Conservation (phyloP, 1,140 invertebrate species). For the Oscheius sp. region DNA sequence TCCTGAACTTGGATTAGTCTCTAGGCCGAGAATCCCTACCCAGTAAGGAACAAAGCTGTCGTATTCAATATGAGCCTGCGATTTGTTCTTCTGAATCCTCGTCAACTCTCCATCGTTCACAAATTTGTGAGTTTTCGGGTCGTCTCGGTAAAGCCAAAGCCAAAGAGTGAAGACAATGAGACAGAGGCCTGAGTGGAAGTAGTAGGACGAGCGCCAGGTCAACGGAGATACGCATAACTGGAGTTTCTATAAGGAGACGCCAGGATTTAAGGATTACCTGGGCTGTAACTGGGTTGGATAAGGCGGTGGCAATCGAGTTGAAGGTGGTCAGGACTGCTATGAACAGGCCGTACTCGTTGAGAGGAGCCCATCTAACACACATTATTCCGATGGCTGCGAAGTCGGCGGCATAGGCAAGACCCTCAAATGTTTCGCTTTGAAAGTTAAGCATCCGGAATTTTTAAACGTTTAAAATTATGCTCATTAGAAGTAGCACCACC, state of each 20-base stretch:
- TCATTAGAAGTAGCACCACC: too few species aligned
- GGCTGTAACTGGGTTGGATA: slow-evolving; percentile 27
- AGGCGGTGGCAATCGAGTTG: slow-evolving; percentile 26
- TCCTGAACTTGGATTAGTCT: background rate
- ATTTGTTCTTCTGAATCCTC: slow-evolving; percentile 26
- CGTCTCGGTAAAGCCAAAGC: slow-evolving; percentile 35
- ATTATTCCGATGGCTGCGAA: slow-evolving; percentile 40
- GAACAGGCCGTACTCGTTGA: slow-evolving; percentile 33
- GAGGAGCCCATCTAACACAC: slow-evolving; percentile 41
- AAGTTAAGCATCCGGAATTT: too few species aligned
- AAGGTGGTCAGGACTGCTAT: slow-evolving; percentile 38
- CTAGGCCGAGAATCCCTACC: slow-evolving; percentile 10
- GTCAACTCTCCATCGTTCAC: slow-evolving; percentile 25
- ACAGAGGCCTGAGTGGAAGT: slow-evolving; percentile 30
- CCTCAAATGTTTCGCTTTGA: too few species aligned
- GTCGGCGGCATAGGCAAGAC: slow-evolving; percentile 41
- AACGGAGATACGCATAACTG: slow-evolving; percentile 26
- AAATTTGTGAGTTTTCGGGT: slow-evolving; percentile 2
- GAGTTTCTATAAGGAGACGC: slow-evolving; percentile 2
- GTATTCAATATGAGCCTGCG: slow-evolving; percentile 33
- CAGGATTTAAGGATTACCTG: background rate
- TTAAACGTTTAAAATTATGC: too few species aligned
- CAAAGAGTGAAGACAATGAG: slow-evolving; percentile 34
- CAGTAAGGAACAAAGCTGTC: slow-evolving; percentile 35
- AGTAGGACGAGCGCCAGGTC: slow-evolving; percentile 36